Evolutionary conservation across 1,140 invertebrate species (phyloP).

Genomic region (Arion vulgaris): DNA sequence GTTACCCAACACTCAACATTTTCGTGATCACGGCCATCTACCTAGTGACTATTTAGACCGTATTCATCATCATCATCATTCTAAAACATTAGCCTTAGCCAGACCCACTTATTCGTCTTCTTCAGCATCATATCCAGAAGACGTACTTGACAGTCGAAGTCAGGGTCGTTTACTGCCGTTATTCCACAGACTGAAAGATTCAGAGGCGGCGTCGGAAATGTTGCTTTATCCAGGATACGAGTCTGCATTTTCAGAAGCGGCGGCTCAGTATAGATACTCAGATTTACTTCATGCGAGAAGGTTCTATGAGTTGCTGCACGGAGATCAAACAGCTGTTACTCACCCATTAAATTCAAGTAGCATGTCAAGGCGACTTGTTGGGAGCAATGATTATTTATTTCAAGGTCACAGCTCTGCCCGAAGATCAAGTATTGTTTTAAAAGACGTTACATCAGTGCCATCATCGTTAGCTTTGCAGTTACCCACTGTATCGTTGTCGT

Average conservation of each 20-base stretch:
- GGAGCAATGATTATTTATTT: not conserved
- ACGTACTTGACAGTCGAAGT: not conserved
- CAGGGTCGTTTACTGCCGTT: not conserved
- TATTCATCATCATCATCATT: not conserved
- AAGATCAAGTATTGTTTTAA: not conserved
- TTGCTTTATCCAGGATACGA: not conserved
- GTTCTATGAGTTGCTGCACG: not conserved
- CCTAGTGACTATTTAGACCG: not conserved
- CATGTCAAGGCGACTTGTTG: not conserved
- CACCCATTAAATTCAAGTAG: not conserved
- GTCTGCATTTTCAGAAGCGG: not conserved
- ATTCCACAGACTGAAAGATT: conserved; percentile 1
- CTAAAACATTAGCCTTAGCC: not conserved
- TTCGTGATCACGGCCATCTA: not conserved
- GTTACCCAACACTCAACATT: not conserved
- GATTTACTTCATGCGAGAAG: conserved; percentile 7
- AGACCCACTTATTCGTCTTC: not conserved
- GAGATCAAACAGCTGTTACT: not conserved
- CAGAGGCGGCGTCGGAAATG: not conserved
- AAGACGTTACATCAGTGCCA: not conserved
- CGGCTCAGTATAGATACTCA: conserved; percentile 14
- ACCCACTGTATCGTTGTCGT: not conserved
- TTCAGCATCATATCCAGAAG: not conserved
- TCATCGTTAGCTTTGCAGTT: not conserved
- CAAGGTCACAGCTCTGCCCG: not conserved